phyloP scores from a whole-genome alignment of 2,888 invertebrate genomes.

The Melanargia galathea region DNA sequence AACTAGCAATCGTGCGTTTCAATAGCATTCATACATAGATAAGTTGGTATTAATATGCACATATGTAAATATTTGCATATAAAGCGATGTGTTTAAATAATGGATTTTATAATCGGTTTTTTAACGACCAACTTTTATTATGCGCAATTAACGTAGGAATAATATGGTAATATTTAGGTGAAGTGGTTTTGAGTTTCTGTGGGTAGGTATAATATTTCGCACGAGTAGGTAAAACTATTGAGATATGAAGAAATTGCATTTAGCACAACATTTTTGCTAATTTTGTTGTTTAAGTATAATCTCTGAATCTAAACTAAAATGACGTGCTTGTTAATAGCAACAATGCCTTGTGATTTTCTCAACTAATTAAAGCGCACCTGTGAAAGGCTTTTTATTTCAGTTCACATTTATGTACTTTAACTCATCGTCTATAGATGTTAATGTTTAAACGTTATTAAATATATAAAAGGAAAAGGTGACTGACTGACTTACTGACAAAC shows the following conservation, averaged over 20 bases:
- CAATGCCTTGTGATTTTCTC: too few species aligned
- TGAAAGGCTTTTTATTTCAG: too few species aligned
- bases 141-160: conserved; percentile 9
- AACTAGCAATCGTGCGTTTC: conserved; percentile 18
- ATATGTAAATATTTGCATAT: conserved; percentile 28
- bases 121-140: conserved; percentile 20
- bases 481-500: too few species aligned
- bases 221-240: neutral
- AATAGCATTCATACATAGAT: conserved; percentile 47
- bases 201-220: neutral
- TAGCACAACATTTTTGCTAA: too few species aligned
- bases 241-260: neutral
- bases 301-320: too few species aligned
- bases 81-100: conserved; percentile 22
- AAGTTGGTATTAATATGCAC: conserved; percentile 36
- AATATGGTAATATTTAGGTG: neutral
- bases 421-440: too few species aligned
- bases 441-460: too few species aligned
- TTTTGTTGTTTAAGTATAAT: too few species aligned
- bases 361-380: too few species aligned
- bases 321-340: too few species aligned
- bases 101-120: conserved; percentile 21
- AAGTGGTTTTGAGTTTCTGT: conserved; percentile 15
- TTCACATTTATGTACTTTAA: too few species aligned
- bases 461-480: too few species aligned